Base-by-base conservation (phyloP, 2,113 vertebrate species). In the Anas platyrhynchos region DNA sequence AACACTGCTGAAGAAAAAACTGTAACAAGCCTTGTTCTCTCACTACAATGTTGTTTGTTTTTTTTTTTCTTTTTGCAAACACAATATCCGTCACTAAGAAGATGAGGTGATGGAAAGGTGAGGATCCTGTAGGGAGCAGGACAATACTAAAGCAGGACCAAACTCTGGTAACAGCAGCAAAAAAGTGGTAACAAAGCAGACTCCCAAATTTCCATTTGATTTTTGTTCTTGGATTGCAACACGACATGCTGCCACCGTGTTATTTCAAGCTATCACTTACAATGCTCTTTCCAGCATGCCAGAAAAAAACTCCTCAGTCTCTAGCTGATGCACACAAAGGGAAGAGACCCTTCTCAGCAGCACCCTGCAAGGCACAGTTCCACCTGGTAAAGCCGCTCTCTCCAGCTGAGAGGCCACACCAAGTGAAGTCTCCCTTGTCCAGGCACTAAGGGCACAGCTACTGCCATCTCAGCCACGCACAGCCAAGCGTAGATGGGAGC, bases 51-150 rank as follows among this genome's bases (percentile, higher is more conserved):
- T 75, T 55, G 68, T 87, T 62, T 44, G 41, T 66, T 77, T 2
- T 12, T 2, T 2, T 14, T 54, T 83, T 83, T 32, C 41, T 82
- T 83, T 43, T 89, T 93, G 84, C 69, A 83, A 95, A 93, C 80
- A 80, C 90, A 83, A 58, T 72, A 95, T 85, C 94, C 80, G 96
- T 96, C 94, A 96, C 82, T 69, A 54, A 75, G 88, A 80, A 83
- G 89, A 96, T 79, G 95, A 97, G 86, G 50, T 32, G 92, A 89
- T 54, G 69, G 93, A 82, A 82, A 91, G 32, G 41, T 63, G 81
- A 81, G 88, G 76, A 89, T 94, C 92, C 94, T 93, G 44, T 3
- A 94, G 82, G 93, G 90, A 91, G 46, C 43, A 44, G 29, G 58
- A 61, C 61, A 68, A 41, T 23, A 67, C 3, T 61, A 90, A 86